A percentile compares a stretch with the other conserved stretches of the same genome.
phyloP scores from a whole-genome alignment of 2,113 vertebrate genomes.

The Scalopus aquaticus region DNA sequence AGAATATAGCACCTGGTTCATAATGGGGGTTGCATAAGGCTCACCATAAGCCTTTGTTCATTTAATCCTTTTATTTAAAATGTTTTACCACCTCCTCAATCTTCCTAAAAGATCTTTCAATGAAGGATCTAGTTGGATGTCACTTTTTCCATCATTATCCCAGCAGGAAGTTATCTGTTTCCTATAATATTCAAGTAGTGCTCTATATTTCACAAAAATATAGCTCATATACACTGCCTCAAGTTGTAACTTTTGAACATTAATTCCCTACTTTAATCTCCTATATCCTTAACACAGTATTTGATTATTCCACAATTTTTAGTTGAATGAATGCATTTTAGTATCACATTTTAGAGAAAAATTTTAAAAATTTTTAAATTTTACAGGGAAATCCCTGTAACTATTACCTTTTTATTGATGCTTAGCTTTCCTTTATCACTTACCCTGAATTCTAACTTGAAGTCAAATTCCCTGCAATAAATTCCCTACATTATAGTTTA shows the following conservation, averaged over 20 bases:
- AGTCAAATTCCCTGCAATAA: constrained; percentile 21
- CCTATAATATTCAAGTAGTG: neutral
- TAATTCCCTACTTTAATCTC: neutral
- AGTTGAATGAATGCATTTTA: neutral
- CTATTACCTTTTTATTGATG: neutral
- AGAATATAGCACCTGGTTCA: neutral
- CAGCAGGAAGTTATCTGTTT: neutral
- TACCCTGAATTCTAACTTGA: constrained; percentile 22
- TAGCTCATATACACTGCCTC: neutral
- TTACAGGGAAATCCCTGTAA: neutral
- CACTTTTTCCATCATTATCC: neutral
- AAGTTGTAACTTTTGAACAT: neutral
- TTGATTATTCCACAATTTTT: neutral
- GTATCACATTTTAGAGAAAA: neutral
- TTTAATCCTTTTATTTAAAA: constrained; percentile 43
- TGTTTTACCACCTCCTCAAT: neutral
- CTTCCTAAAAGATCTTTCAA: neutral
- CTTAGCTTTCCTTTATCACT: constrained; percentile 3
- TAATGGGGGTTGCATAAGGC: neutral
- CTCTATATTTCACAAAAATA: neutral
- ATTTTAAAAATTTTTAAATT: too few relatives aligned
- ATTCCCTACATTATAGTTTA: neutral
- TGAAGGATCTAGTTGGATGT: neutral
- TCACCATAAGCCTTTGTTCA: neutral
- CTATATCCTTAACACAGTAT: neutral